These are phyloP conservation scores for Archegozetes longisetosus DNA, from an alignment of 1,140 invertebrate species.

Conservation along the genomic window DNA sequence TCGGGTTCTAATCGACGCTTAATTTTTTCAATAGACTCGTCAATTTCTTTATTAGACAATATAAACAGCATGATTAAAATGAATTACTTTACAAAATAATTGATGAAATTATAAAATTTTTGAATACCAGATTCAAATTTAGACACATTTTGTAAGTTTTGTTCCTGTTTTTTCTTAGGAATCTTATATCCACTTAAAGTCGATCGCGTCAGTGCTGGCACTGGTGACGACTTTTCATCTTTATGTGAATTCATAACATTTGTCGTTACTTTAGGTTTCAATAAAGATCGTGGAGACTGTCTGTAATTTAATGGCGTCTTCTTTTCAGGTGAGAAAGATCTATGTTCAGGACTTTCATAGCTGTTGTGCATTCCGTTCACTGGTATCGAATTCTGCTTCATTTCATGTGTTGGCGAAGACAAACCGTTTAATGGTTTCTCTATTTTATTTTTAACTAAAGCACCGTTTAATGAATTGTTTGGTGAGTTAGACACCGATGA, in stretches of 20 bases:
- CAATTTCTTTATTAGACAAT: neutral
- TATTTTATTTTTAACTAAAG: neutral
- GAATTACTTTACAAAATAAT: neutral
- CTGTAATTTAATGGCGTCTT: neutral
- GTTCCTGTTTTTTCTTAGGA: neutral
- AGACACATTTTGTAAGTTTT: neutral
- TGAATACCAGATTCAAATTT: neutral
- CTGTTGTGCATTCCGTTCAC: neutral
- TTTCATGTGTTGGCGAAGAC: neutral
- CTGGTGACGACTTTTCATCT: neutral
- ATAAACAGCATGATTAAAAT: neutral
- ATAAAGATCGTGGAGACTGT: neutral
- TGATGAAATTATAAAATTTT: neutral
- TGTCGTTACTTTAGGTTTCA: neutral
- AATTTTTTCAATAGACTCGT: neutral
- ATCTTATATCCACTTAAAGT: neutral
- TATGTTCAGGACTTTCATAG: neutral
- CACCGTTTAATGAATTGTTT: neutral
- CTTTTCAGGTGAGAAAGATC: neutral
- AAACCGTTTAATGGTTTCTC: neutral
- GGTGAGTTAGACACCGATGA: neutral
- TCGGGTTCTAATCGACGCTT: neutral
- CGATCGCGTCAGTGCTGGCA: neutral
- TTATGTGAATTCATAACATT: neutral
- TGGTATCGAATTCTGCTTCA: neutral